Conservation (phyloP, 2,888 invertebrate species). For the Molorchus minor region DNA sequence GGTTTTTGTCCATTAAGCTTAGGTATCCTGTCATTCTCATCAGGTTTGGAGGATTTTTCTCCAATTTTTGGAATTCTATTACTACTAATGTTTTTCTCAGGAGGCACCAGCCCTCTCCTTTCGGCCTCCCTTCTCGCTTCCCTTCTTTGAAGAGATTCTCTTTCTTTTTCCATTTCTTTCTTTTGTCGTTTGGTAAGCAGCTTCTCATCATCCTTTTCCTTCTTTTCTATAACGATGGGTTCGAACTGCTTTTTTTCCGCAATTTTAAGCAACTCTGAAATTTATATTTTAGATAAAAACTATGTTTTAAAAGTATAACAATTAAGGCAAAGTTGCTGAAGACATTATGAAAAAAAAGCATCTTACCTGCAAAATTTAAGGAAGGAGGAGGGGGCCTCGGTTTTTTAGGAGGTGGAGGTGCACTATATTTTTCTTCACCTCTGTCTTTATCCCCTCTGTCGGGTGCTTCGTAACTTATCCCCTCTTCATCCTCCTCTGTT, state of each 20-base stretch:
- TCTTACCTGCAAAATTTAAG: slow-evolving; percentile 74
- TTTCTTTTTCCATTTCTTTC: slow-evolving; percentile 76
- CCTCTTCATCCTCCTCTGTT: slow-evolving; percentile 49
- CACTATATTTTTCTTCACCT: slow-evolving; percentile 51
- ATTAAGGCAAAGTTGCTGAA: background rate
- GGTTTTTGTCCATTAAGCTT: slow-evolving; percentile 60
- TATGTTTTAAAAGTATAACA: background rate
- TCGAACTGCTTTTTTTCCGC: slow-evolving; percentile 86
- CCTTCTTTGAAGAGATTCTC: slow-evolving; percentile 70
- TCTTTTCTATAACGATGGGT: slow-evolving; percentile 72
- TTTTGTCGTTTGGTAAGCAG: slow-evolving; percentile 84
- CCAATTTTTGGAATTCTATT: slow-evolving; percentile 37
- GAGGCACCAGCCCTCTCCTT: slow-evolving; percentile 12
- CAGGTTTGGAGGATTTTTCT: slow-evolving; percentile 12
- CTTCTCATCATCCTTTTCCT: slow-evolving; percentile 70
- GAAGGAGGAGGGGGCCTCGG: slow-evolving; percentile 75
- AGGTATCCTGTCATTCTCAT: slow-evolving; percentile 62
- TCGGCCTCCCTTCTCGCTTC: slow-evolving; percentile 52
- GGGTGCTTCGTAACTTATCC: slow-evolving; percentile 49
- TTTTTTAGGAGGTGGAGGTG: slow-evolving; percentile 66
- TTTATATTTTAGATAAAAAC: background rate
- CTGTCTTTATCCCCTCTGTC: slow-evolving; percentile 47
- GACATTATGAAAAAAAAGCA: background rate
- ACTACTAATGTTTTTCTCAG: background rate
- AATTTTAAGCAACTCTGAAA: slow-evolving; percentile 76